Evolutionary conservation across 1,140 invertebrate species (phyloP).

Genomic region (Monomorium pharaonis): DNA sequence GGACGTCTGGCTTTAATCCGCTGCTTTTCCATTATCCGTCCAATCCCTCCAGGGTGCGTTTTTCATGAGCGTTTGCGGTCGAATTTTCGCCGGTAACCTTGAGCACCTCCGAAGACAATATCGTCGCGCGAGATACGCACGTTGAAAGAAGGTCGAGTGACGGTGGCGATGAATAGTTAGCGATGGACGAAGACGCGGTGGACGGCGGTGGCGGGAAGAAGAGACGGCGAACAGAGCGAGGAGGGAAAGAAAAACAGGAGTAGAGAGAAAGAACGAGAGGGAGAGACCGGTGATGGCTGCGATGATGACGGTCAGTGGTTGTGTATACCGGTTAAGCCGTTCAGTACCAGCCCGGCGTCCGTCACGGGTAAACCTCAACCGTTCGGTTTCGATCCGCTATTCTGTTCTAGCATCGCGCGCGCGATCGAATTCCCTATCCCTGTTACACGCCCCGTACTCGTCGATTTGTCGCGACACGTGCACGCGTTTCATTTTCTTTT

Average conservation of each 20-base stretch:
- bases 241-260: conserved; percentile 51
- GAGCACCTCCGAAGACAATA: conserved; percentile 69
- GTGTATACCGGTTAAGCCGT: conserved; percentile 77
- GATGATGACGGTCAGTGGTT: conserved; percentile 73
- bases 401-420: conserved; percentile 1
- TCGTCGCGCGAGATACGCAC: conserved; percentile 54
- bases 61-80: conserved; percentile 26
- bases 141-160: conserved; percentile 76
- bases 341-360: conserved; percentile 80
- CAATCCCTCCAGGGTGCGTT: background rate
- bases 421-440: conserved; percentile 29
- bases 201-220: conserved; percentile 33
- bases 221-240: conserved; percentile 26
- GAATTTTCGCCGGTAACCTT: conserved; percentile 79
- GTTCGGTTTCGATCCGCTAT: conserved; percentile 49
- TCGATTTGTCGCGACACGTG: background rate
- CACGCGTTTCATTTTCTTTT: background rate
- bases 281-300: conserved; percentile 70
- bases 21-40: background rate
- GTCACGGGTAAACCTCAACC: conserved; percentile 76
- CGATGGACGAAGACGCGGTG: conserved; percentile 59
- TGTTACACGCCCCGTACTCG: background rate
- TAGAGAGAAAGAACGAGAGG: conserved; percentile 61
- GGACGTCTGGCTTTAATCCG: background rate
- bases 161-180: conserved; percentile 73